Evolutionary conservation across 1,140 invertebrate genomes (phyloP), one percentile per base, ranked within the genome.

Genomic region (Proales similis): DNA sequence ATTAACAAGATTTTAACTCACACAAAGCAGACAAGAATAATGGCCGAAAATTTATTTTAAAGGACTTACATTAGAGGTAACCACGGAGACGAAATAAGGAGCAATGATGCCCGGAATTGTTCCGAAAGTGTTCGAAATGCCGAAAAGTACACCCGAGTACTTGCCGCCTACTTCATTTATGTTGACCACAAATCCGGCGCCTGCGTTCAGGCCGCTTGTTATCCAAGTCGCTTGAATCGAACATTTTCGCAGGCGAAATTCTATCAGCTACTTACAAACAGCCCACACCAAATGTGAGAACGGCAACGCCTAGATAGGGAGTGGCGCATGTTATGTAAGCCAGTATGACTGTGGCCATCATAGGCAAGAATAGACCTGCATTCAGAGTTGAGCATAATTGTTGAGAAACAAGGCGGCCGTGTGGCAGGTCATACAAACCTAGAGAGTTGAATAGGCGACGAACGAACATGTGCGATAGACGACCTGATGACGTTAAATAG

Each of bases 31-130:
- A 17, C 7, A 45, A 45, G 26, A n/a, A n/a, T n/a, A n/a, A n/a
- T n/a, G n/a, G n/a, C n/a, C n/a, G n/a, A n/a, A n/a, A n/a, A n/a
- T n/a, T n/a, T n/a, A n/a, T n/a, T n/a, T n/a, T n/a, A n/a, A n/a
- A n/a, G n/a, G n/a, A n/a, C n/a, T 5, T 45, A 61, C 57, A 26
- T 61, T 17, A 14, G 57, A 19, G 17, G 57, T 62, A 14, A 62
- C 9, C 22, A 62, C 43, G 27, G 30, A 30, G 17, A 45, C 39
- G n/a, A 62, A 42, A 24, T 57, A 57, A 24, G 51, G 51, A 20
- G 51, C 86, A 1, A 90, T 71, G 63, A 91, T 88, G 14, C 88
- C 88, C 14, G 88, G 86, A 61, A 91, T 71, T 1, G 87, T 90
- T 0, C 85, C 87, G 63, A 89, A 78, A 0, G 85, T 89, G 71